Conservation (phyloP, 2,888 invertebrate genomes). For the Craniophora ligustri region DNA sequence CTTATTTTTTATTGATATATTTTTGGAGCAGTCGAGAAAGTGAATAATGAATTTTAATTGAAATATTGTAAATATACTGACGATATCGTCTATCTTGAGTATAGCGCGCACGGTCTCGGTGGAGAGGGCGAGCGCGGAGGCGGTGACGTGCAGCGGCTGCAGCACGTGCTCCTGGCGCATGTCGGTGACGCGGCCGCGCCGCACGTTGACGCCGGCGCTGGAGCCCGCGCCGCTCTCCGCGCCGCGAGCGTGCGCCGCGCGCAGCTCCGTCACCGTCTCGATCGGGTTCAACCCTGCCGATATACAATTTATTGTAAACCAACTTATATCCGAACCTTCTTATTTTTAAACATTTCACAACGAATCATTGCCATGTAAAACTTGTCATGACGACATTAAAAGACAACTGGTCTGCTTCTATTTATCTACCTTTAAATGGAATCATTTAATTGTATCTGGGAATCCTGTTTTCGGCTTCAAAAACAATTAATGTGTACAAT, state of each 20-base stretch:
- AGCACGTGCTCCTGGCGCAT: constrained; percentile 99
- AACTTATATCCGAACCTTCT: too few relatives aligned
- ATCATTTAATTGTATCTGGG: too few relatives aligned
- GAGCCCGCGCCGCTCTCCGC: constrained; percentile 92
- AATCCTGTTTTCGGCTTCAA: too few relatives aligned
- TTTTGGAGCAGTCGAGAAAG: too few relatives aligned
- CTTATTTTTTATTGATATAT: too few relatives aligned
- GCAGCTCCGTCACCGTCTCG: constrained; percentile 98
- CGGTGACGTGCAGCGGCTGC: constrained; percentile 98
- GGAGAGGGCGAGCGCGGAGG: constrained; percentile 97
- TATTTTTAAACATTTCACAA: too few relatives aligned
- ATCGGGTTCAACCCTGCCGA: constrained; percentile 97
- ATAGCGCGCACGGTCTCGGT: constrained; percentile 99
- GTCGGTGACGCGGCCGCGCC: constrained; percentile 98
- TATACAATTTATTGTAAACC: not conserved
- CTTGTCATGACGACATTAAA: too few relatives aligned
- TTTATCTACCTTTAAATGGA: too few relatives aligned
- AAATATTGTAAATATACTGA: constrained; percentile 83
- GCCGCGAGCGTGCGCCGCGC: constrained; percentile 95
- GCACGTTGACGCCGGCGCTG: constrained; percentile 98
- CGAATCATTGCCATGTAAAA: too few relatives aligned
- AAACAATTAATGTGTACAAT: too few relatives aligned
- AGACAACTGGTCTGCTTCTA: too few relatives aligned
- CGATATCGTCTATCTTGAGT: constrained; percentile 99
- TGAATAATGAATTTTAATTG: too few relatives aligned